A percentile compares a stretch with the other conserved stretches of the same genome.
These are phyloP conservation scores for Argentina silus DNA, from an alignment of 2,797 vertebrate genomes.

Conservation along the genomic window DNA sequence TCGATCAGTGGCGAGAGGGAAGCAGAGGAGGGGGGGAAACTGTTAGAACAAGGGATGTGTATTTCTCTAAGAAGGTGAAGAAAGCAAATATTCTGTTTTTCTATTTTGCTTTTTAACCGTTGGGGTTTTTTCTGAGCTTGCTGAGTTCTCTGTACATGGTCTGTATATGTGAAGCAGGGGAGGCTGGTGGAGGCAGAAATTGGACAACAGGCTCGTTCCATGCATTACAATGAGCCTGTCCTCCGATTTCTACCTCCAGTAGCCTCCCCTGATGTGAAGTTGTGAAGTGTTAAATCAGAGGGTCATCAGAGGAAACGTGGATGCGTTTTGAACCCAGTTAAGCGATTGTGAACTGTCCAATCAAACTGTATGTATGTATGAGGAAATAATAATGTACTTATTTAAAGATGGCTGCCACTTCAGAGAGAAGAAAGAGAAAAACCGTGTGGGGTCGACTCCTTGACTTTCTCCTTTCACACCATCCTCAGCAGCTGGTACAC, in stretches of 20 bases:
- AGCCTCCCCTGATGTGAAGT: conserved; percentile 39
- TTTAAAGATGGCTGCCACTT: conserved; percentile 91
- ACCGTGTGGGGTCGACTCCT: neutral
- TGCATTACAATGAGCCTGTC: no score
- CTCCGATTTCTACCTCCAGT: no score
- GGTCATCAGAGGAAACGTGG: conserved; percentile 58
- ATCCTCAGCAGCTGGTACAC: neutral
- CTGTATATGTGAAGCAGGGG: conserved; percentile 81
- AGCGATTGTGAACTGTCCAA: conserved; percentile 87
- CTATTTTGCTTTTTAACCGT: conserved; percentile 33
- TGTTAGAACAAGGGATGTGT: conserved; percentile 30
- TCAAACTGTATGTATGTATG: conserved; percentile 82
- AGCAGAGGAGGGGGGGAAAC: conserved; percentile 12
- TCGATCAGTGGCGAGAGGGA: neutral
- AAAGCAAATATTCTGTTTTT: conserved; percentile 57
- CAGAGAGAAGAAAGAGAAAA: conserved; percentile 58
- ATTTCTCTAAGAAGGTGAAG: conserved; percentile 57
- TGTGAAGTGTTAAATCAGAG: conserved; percentile 56
- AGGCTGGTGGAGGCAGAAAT: no score
- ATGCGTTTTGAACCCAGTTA: conserved; percentile 80
- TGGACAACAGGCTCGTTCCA: no score
- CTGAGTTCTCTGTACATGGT: conserved; percentile 82
- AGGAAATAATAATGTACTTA: conserved; percentile 84
- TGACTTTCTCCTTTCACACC: neutral
- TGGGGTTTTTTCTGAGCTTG: conserved; percentile 42